These are phyloP conservation scores for Lycia hirtaria DNA, from an alignment of 2,888 invertebrate genomes.

Conservation along the genomic window DNA sequence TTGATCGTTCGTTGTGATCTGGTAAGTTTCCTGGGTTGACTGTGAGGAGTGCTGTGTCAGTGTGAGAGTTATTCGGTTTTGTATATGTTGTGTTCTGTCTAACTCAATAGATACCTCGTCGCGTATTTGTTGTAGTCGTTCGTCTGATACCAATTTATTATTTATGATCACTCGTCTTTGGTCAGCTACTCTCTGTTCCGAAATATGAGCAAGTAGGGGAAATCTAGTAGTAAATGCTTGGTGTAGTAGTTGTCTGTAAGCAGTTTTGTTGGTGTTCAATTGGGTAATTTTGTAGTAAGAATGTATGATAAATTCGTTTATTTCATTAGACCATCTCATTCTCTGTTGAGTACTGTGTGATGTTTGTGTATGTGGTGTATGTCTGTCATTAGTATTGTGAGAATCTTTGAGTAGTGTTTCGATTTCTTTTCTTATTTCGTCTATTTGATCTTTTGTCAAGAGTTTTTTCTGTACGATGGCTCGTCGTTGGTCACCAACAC, in stretches of 20 bases:
- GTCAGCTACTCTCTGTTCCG: slow-evolving; percentile 21
- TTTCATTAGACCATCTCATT: slow-evolving; percentile 16
- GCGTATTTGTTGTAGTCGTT: background rate
- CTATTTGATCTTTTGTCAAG: background rate
- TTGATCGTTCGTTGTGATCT: too few relatives aligned
- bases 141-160: slow-evolving; percentile 6
- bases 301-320: slow-evolving; percentile 16
- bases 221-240: background rate
- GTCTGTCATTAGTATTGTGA: background rate
- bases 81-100: too few relatives aligned
- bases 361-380: background rate
- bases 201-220: background rate
- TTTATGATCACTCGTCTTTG: slow-evolving; percentile 18
- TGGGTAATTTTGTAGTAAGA: slow-evolving; percentile 15
- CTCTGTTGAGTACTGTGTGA: background rate
- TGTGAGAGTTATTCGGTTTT: too few relatives aligned
- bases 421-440: background rate
- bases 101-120: too few relatives aligned
- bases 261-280: slow-evolving; percentile 20
- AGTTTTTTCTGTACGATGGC: background rate
- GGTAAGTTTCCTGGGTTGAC: too few relatives aligned
- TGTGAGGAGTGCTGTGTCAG: too few relatives aligned
- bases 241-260: background rate
- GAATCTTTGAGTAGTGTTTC: background rate
- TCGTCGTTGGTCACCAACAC: background rate